Evolutionary conservation across 2,797 vertebrate genomes (phyloP), one percentile per base, ranked within the genome.

Genomic region (Coregonus sp.): DNA sequence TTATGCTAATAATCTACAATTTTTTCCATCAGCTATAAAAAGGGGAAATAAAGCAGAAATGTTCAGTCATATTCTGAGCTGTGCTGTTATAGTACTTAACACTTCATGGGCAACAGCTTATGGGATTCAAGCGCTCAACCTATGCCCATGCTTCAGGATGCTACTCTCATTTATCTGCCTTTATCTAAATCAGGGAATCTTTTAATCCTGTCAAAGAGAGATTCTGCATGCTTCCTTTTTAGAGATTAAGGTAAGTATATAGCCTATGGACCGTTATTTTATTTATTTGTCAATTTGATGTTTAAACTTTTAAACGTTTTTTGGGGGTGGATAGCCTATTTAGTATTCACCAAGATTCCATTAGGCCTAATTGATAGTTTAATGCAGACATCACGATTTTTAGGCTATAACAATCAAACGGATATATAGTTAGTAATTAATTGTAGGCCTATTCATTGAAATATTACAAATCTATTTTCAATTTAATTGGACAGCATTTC

Each of bases 1-100:
- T 99, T 99, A 99, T 99, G 98, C 97, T 99, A 99, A 99, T 99
- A 99, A 99, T 99, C 97, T 96, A 96, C 96, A 97, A 97, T 99
- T 98, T 98, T 96, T 95, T 92, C 93, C 97, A 98, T 97, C 97
- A 96, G 96, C 97, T 99, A 99, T 99, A 99, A 99, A 99, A 97
- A 98, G 97, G 96, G 95, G 95, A 96, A 97, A 98, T 98, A 99
- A 98, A 98, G 96, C 96, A 93, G 97, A 96, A 95, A 95, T 93
- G 96, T 97, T 94, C 97, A 99, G 96, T 98, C 96, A 96, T 97
- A 96, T 98, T 97, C 95, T 93, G 95, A 95, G 93, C 95, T 95
- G 91, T 94, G 95, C 94, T 95, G 96, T 94, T 93, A 95, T 95
- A 94, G 95, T 94, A 92, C 92, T 91, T 90, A 88, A 87, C 93